Conservation (phyloP, 1,140 invertebrate genomes). For the Pachypsylla venusta region DNA sequence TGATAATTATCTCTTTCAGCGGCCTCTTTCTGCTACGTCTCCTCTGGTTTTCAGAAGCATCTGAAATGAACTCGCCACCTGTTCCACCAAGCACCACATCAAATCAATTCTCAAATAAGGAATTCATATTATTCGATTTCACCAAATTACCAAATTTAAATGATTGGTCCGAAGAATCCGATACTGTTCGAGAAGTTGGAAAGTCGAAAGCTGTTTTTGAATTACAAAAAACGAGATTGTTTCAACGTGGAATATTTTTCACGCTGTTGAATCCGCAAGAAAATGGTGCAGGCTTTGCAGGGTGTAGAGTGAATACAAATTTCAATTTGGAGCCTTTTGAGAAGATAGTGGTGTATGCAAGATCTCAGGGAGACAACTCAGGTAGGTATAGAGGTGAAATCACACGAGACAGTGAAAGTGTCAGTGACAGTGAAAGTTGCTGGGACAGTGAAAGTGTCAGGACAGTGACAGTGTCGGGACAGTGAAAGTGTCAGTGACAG, state of each 20-base stretch:
- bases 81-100: too few relatives aligned
- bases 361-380: slow-evolving; percentile 39
- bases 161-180: slow-evolving; percentile 45
- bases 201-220: slow-evolving; percentile 46
- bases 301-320: slow-evolving; percentile 34
- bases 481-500: too few relatives aligned
- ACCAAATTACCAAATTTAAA: slow-evolving; percentile 27
- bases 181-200: slow-evolving; percentile 44
- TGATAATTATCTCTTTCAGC: too few relatives aligned
- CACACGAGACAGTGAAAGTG: too few relatives aligned
- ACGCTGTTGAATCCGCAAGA: slow-evolving; percentile 48
- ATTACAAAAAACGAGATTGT: slow-evolving; percentile 40
- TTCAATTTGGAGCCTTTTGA: slow-evolving; percentile 35
- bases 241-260: slow-evolving; percentile 48
- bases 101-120: not conserved
- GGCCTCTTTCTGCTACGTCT: too few relatives aligned
- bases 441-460: too few relatives aligned
- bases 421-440: too few relatives aligned
- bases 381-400: too few relatives aligned
- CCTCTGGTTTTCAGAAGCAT: too few relatives aligned
- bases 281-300: slow-evolving; percentile 53
- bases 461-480: too few relatives aligned
- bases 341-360: slow-evolving; percentile 37
- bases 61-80: too few relatives aligned
- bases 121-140: slow-evolving; percentile 33